Evolutionary conservation across 2,888 invertebrate genomes (phyloP).

Genomic region (Schizotus pectinicornis): DNA sequence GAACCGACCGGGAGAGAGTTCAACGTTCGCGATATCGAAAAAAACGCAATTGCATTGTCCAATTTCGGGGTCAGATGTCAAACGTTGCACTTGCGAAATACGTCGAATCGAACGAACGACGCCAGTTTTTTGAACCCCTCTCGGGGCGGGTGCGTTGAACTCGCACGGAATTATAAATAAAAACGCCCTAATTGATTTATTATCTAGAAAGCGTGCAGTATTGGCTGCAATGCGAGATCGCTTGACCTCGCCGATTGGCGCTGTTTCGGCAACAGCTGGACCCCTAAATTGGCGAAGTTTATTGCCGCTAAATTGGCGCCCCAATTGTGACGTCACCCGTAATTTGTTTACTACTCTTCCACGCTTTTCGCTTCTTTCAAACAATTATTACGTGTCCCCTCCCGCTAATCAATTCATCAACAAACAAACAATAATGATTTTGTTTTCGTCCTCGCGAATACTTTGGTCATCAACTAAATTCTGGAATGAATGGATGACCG

Average conservation of each 20-base stretch:
- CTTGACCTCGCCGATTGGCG: constrained; percentile 26
- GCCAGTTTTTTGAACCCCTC: constrained; percentile 28
- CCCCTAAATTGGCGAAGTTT: constrained; percentile 22
- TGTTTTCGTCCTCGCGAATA: too few species aligned
- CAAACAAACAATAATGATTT: too few species aligned
- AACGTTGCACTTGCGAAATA: constrained; percentile 35
- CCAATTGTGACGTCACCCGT: not conserved
- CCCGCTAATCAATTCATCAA: too few species aligned
- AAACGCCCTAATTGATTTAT: constrained; percentile 47
- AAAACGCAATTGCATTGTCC: constrained; percentile 34
- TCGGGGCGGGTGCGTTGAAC: constrained; percentile 42
- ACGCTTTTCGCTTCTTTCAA: too few species aligned
- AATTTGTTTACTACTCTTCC: too few species aligned
- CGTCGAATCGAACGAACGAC: constrained; percentile 11
- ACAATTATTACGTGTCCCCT: too few species aligned
- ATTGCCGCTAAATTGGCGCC: constrained; percentile 12
- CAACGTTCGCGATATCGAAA: constrained; percentile 15
- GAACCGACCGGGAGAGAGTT: not conserved
- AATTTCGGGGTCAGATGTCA: constrained; percentile 43
- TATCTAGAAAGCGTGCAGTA: constrained; percentile 44
- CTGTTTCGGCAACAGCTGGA: constrained; percentile 21
- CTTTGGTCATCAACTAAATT: too few species aligned
- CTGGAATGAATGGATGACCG: too few species aligned
- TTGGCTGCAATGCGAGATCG: constrained; percentile 16
- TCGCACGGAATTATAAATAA: constrained; percentile 42